phyloP scores from a whole-genome alignment of 2,888 invertebrate species.

The Morpho achilles region DNA sequence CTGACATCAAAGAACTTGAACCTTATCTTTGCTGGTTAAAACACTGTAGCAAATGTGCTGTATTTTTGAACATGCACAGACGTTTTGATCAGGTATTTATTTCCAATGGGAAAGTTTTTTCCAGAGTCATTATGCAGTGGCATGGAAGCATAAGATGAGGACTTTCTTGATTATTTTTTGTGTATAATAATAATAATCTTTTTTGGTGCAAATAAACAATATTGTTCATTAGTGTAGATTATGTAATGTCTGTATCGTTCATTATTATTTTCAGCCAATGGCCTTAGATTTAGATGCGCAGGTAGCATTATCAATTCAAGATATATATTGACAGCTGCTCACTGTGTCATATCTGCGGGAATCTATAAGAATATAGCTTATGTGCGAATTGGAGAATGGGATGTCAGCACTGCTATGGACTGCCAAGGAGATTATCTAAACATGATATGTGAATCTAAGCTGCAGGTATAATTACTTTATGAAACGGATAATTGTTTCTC shows the following conservation, averaged over 20 bases:
- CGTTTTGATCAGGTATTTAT: not conserved
- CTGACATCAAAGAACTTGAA: too few species aligned
- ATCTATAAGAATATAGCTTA: slow-evolving; percentile 20
- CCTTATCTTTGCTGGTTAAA: too few species aligned
- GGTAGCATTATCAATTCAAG: slow-evolving; percentile 59
- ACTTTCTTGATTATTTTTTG: not conserved
- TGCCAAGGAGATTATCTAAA: slow-evolving; percentile 2
- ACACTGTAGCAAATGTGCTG: too few species aligned
- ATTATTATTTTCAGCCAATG: slow-evolving; percentile 4
- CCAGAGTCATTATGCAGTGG: not conserved
- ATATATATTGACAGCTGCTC: slow-evolving; percentile 63
- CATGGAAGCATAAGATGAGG: not conserved
- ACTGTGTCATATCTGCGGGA: slow-evolving; percentile 39
- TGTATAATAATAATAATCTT: not conserved
- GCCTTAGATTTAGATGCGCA: slow-evolving; percentile 7
- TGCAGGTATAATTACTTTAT: not conserved
- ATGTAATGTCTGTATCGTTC: not conserved
- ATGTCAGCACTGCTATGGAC: slow-evolving; percentile 6
- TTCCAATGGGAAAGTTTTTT: not conserved
- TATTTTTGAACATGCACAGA: too few species aligned
- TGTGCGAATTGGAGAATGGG: slow-evolving; percentile 20
- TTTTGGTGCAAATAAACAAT: not conserved
- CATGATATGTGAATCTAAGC: not conserved
- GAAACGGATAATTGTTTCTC: not conserved
- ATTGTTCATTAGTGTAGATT: not conserved